These are phyloP conservation scores for Diadumene lineata DNA, from an alignment of 92 coral and sea anemone species.

Conservation along the genomic window DNA sequence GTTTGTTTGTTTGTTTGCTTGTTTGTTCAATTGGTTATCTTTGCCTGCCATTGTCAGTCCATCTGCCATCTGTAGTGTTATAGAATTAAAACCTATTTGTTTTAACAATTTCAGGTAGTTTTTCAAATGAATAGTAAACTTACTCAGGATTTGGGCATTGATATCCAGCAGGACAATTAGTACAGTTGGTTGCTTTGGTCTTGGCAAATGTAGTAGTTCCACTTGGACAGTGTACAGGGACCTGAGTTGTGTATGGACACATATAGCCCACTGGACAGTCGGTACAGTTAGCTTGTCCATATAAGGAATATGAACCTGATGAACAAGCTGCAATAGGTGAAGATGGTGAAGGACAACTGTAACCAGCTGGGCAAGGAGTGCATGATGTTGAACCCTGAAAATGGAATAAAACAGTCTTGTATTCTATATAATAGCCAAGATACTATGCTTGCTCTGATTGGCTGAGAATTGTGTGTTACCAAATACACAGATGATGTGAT, in stretches of 20 bases:
- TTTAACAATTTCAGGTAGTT: too few relatives aligned
- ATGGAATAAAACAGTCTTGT: too few relatives aligned
- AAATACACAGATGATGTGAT: too few relatives aligned
- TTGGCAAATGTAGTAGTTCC: slow-evolving; percentile 85
- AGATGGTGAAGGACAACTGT: slow-evolving; percentile 84
- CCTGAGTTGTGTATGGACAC: slow-evolving; percentile 77
- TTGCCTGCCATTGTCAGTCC: too few relatives aligned
- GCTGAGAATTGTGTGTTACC: too few relatives aligned
- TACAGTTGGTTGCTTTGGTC: slow-evolving; percentile 67
- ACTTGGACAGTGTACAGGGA: slow-evolving; percentile 75
- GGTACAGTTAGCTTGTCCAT: slow-evolving; percentile 85
- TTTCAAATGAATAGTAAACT: too few relatives aligned
- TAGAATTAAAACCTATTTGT: too few relatives aligned
- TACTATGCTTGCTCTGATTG: too few relatives aligned
- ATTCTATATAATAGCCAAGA: too few relatives aligned
- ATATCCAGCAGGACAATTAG: slow-evolving; percentile 84
- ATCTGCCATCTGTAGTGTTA: too few relatives aligned
- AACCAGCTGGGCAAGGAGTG: slow-evolving; percentile 88
- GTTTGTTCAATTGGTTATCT: too few relatives aligned
- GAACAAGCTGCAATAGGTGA: slow-evolving; percentile 55
- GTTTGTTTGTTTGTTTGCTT: too few relatives aligned
- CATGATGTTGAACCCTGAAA: slow-evolving; percentile 85
- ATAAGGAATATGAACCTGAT: slow-evolving; percentile 72
- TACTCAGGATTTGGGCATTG: slow-evolving; percentile 89
- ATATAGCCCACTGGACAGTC: slow-evolving; percentile 92